These are phyloP conservation scores for Falcaria lacertinaria DNA, from an alignment of 2,888 invertebrate species.

Conservation along the genomic window DNA sequence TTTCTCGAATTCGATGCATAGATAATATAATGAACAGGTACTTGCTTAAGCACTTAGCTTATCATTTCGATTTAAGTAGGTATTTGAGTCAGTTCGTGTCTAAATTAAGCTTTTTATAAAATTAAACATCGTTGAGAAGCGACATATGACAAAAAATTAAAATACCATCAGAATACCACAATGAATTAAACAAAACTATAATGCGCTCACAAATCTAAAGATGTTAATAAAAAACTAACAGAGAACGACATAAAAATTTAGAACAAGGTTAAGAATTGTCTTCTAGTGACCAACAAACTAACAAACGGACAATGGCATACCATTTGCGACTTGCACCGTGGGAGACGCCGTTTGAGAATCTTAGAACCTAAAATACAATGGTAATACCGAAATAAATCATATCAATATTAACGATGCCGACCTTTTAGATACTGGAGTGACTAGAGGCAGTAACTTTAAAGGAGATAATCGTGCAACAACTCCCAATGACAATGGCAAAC, in stretches of 20 bases:
- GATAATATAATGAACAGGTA: too few species aligned
- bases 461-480: slow-evolving; percentile 14
- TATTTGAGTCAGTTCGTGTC: too few species aligned
- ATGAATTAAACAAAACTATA: neutral
- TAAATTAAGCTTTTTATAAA: too few species aligned
- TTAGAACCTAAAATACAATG: slow-evolving; percentile 38
- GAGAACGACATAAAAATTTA: slow-evolving; percentile 46
- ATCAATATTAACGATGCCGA: slow-evolving; percentile 26
- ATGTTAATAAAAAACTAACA: slow-evolving; percentile 18
- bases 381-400: slow-evolving; percentile 32
- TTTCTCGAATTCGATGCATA: too few species aligned
- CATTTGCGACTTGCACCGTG: slow-evolving; percentile 56
- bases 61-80: too few species aligned
- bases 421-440: slow-evolving; percentile 3
- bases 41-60: too few species aligned
- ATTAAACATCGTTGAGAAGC: neutral
- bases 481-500: slow-evolving; percentile 12
- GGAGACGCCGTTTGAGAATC: slow-evolving; percentile 59
- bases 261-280: slow-evolving; percentile 73
- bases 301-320: slow-evolving; percentile 58
- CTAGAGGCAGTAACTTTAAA: slow-evolving; percentile 7
- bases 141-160: neutral
- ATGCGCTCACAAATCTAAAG: slow-evolving; percentile 5
- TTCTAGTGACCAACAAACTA: slow-evolving; percentile 50
- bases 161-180: neutral